Evolutionary conservation across 2,888 invertebrate genomes (phyloP), one percentile per base, ranked within the genome.

Genomic region (Kryphioiulus occultus): DNA sequence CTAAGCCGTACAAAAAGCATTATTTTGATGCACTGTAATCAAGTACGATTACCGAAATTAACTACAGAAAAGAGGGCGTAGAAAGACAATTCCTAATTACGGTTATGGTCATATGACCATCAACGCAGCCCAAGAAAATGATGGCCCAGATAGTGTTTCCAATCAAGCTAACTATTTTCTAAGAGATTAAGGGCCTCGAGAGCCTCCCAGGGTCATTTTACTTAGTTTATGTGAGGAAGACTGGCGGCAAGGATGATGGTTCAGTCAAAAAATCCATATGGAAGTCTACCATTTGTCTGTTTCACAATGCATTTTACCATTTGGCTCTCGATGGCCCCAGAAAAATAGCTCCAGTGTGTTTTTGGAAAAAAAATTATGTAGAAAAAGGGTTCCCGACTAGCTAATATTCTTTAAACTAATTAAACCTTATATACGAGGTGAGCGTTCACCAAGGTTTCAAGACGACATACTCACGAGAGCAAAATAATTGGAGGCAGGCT

Each of bases 101-200:
- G 78, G 78, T 78, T 78, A 78, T 78, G 78, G 78, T 78, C 78
- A 78, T 78, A 15, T 30, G 78, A 30, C 78, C 78, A 78, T 78
- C 78, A 78, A 78, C 78, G 26, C 22, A 15, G 30, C 78, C 78
- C 26, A 78, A 78, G 78, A 78, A 78, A 78, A 78, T 78, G 78
- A 78, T 78, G 78, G 78, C 30, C 26, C 12, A 78, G 78, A 78
- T 78, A 78, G 78, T 78, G 78, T 78, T 78, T 78, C 78, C 78
- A 78, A 78, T 78, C 78, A 78, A 78, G 78, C 78, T 78, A 78
- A 78, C 78, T 78, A 78, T 78, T 78, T 78, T 78, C 78, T 78
- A 78, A 78, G 78, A 78, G 78, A 78, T 78, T 78, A 78, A 30
- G 30, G 78, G 78, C 26, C 78, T 78, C 78, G 78, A 78, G 78